Base-by-base conservation (phyloP, 2,888 invertebrate species). In the Andrena minutula region DNA sequence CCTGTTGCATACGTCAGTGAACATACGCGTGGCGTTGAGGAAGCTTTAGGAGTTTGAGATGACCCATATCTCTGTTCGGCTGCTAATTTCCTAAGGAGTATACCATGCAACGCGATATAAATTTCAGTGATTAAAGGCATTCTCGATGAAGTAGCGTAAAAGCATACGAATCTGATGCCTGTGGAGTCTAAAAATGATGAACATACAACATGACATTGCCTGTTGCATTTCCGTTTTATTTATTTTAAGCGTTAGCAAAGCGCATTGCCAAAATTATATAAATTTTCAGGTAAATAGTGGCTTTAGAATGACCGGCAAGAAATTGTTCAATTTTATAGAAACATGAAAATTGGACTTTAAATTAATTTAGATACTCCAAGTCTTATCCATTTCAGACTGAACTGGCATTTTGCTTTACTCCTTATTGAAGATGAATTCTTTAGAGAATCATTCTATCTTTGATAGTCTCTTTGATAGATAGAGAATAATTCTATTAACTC, bases 141-240 rank as follows among this genome's bases (percentile, higher is more conserved):
- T 72, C 23, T 20, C 10, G 51, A 53, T 61, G 30, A 77, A 69
- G 76, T 73, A 73, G 16, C 51, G 10, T 12, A 30, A 30, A 16
- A 58, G 28, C 41, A 75, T 16, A 32, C 20, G 28, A 41, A 65
- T 70, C 85, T 87, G 26, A 90, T 90, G 84, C 79, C 77, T 75
- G 82, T 80, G 75, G 75, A 47, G 75, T 81, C 23, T 56, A 82
- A 90, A 60, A 68, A 90, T 90, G 87, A 86, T 80, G 90, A 74
- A 76, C 78, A 35, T 76, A 83, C 84, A 53, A 76, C 79, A 85
- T 86, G 76, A 85, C 65, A 82, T 72, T 76, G 63, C 82, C 60
- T 81, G 82, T 84, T 86, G 77, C 68, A 74, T 89, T 75, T 83
- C 86, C 60, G 66, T 88, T 85, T 82, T 86, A 68, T 84, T 89